These are phyloP conservation scores for Periophthalmus modestus DNA, from an alignment of 2,113 vertebrate genomes.

Conservation along the genomic window DNA sequence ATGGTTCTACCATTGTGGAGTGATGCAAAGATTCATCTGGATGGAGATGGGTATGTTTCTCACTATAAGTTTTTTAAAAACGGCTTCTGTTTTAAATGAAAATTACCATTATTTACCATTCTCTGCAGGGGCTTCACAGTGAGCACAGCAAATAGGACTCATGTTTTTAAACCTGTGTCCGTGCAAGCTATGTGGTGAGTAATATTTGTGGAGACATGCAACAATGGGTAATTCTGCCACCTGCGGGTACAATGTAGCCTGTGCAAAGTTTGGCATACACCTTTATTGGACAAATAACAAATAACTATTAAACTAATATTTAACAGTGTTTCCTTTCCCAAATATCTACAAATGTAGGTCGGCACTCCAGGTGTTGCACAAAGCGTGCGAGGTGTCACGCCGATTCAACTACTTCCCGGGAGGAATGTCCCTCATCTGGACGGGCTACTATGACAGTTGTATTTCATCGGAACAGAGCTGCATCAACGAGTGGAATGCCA, in stretches of 20 bases:
- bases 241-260: constrained; percentile 53
- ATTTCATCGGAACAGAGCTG: constrained; percentile 95
- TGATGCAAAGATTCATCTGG: constrained; percentile 96
- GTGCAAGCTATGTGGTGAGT: constrained; percentile 99
- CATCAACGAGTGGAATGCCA: constrained; percentile 98
- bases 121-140: constrained; percentile 90
- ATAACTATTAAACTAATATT: background rate
- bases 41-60: constrained; percentile 91
- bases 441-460: constrained; percentile 94
- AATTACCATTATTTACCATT: constrained; percentile 37
- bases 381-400: constrained; percentile 91
- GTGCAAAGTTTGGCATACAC: constrained; percentile 16
- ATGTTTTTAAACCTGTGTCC: constrained; percentile 96
- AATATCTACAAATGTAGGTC: constrained; percentile 80
- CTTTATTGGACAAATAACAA: background rate
- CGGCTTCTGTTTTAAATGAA: background rate
- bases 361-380: constrained; percentile 95
- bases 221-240: constrained; percentile 47
- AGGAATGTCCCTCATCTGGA: constrained; percentile 92
- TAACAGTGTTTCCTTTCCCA: constrained; percentile 8
- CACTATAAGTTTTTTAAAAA: constrained; percentile 3
- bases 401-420: constrained; percentile 95
- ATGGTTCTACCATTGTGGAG: constrained; percentile 98
- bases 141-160: constrained; percentile 90
- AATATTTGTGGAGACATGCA: constrained; percentile 28